Evolutionary conservation across 2,888 invertebrate species (phyloP).

Genomic region (Nemoura dubitans): DNA sequence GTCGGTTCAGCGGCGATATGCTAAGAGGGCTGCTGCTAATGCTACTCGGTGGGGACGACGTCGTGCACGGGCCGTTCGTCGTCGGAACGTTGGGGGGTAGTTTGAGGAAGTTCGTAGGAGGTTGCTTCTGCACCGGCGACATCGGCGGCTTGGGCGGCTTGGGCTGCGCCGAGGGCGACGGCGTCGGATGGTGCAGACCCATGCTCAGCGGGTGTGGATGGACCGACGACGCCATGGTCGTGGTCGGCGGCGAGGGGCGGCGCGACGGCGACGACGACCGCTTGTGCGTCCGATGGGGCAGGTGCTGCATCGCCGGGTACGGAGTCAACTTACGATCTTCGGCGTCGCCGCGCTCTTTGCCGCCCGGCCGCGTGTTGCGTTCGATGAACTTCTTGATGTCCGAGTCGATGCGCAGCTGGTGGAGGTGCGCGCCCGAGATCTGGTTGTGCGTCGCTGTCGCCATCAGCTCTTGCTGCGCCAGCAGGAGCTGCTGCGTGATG

Average conservation of each 20-base stretch:
- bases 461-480: slow-evolving; percentile 56
- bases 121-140: slow-evolving; percentile 62
- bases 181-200: slow-evolving; percentile 52
- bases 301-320: slow-evolving; percentile 58
- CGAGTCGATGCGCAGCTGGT: slow-evolving; percentile 60
- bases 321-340: slow-evolving; percentile 35
- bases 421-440: slow-evolving; percentile 47
- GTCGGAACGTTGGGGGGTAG: slow-evolving; percentile 57
- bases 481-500: slow-evolving; percentile 73
- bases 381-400: slow-evolving; percentile 69
- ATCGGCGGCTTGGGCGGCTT: slow-evolving; percentile 61
- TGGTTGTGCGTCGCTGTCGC: slow-evolving; percentile 51
- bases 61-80: slow-evolving; percentile 57
- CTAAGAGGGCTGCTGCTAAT: slow-evolving; percentile 70
- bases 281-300: slow-evolving; percentile 59
- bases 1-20: slow-evolving; percentile 82
- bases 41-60: slow-evolving; percentile 69
- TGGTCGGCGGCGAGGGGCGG: slow-evolving; percentile 67
- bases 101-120: slow-evolving; percentile 60
- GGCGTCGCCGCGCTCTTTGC: slow-evolving; percentile 7
- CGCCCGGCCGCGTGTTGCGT: slow-evolving; percentile 53
- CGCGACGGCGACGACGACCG: slow-evolving; percentile 68
- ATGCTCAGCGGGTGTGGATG: slow-evolving; percentile 58
- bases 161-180: slow-evolving; percentile 59
- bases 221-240: slow-evolving; percentile 59